These are phyloP conservation scores for Sebastiscus tertius DNA, from an alignment of 2,797 vertebrate genomes.

Conservation along the genomic window DNA sequence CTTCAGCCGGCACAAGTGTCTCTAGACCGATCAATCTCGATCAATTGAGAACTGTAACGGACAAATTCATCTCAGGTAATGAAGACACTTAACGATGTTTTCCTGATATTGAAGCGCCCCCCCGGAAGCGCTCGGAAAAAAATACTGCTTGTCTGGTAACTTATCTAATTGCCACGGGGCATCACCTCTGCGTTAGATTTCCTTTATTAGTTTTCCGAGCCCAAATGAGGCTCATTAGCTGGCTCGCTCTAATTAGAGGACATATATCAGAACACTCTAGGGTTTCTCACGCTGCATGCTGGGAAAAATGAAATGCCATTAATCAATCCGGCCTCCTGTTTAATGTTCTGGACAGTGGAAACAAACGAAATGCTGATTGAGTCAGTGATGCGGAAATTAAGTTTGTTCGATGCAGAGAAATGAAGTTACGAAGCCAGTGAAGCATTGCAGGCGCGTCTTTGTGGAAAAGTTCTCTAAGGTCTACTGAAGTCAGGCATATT, in stretches of 20 bases:
- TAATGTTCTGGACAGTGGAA: slow-evolving; percentile 66
- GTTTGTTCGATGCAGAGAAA: slow-evolving; percentile 23
- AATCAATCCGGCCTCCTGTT: slow-evolving; percentile 72
- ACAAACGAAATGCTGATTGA: slow-evolving; percentile 63
- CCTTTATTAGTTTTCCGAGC: slow-evolving; percentile 80
- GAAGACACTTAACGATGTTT: slow-evolving; percentile 77
- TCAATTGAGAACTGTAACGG: slow-evolving; percentile 70
- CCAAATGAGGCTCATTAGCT: slow-evolving; percentile 81
- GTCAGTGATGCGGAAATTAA: slow-evolving; percentile 45
- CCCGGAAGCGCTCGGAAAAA: slow-evolving; percentile 52
- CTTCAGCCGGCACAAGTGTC: slow-evolving; percentile 32
- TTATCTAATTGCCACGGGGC: slow-evolving; percentile 81
- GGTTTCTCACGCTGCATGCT: slow-evolving; percentile 70
- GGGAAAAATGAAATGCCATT: slow-evolving; percentile 79
- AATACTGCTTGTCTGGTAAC: slow-evolving; percentile 80
- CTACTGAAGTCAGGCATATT: slow-evolving; percentile 12
- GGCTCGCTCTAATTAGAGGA: slow-evolving; percentile 79
- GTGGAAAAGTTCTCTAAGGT: slow-evolving; percentile 38
- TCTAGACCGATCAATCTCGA: slow-evolving; percentile 74
- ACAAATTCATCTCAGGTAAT: slow-evolving; percentile 78
- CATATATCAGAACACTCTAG: slow-evolving; percentile 76
- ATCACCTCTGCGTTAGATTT: slow-evolving; percentile 76
- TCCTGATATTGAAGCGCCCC: slow-evolving; percentile 45
- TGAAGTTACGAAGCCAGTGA: slow-evolving; percentile 4
- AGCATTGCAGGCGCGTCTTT: slow-evolving; percentile 3